phyloP scores from a whole-genome alignment of 2,888 invertebrate genomes.

The Dexiosoma caninum region DNA sequence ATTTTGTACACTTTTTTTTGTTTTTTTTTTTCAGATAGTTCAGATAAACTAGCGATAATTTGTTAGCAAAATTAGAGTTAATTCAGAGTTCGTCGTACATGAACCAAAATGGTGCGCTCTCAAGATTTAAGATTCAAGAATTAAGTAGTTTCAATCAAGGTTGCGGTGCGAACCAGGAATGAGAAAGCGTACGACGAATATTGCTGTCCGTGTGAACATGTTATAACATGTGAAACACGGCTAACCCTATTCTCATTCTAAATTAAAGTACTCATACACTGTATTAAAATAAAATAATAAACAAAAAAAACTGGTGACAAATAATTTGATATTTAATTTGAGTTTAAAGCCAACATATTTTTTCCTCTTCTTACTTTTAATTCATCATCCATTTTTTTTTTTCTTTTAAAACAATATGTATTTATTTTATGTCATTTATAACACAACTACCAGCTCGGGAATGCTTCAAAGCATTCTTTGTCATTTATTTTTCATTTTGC shows the following conservation, averaged over 20 bases:
- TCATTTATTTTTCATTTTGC: slow-evolving; percentile 32
- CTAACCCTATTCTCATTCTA: slow-evolving; percentile 7
- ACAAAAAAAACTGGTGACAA: slow-evolving; percentile 50
- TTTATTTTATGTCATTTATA: slow-evolving; percentile 41
- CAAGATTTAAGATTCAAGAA: too few relatives aligned
- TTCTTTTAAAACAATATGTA: slow-evolving; percentile 5
- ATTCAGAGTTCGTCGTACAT: too few relatives aligned
- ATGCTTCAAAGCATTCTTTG: slow-evolving; percentile 19
- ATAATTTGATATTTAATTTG: slow-evolving; percentile 44
- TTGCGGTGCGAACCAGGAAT: too few relatives aligned
- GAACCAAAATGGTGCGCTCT: too few relatives aligned
- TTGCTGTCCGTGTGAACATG: too few relatives aligned
- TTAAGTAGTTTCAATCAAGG: too few relatives aligned
- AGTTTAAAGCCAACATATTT: slow-evolving; percentile 13
- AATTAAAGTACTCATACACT: neutral
- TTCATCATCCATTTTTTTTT: neutral
- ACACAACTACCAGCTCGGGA: slow-evolving; percentile 37
- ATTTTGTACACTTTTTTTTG: too few relatives aligned
- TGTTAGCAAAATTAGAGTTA: too few relatives aligned
- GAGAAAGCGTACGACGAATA: too few relatives aligned
- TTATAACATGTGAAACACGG: neutral
- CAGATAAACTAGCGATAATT: too few relatives aligned
- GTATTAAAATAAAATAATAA: too few relatives aligned
- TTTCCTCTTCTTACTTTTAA: neutral
- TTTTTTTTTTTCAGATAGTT: too few relatives aligned